Evolutionary conservation across 2,888 invertebrate genomes (phyloP), one percentile per base, ranked within the genome.

Genomic region (Caenorhabditis uteleia): DNA sequence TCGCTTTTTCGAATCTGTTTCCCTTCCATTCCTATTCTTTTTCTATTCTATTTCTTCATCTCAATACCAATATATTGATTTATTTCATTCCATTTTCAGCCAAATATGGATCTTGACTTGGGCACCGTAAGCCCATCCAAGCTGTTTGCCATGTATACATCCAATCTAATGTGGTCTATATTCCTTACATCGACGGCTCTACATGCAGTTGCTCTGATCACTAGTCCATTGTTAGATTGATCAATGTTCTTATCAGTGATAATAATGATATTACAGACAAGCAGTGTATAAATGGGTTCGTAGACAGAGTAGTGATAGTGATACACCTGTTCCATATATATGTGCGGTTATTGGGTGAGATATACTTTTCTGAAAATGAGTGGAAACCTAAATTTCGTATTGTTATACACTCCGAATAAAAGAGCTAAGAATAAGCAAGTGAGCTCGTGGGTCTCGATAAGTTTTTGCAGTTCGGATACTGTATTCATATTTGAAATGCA

Each of bases 251-350:
- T 26, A 26, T 45, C 3, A 16, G 44, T 23, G 18, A 45, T 16
- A 18, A 12, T 40, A 8, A 21, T 36, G 10, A 10, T 33, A 4
- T 70, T 80, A 56, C 66, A 81, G 81, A 14, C 82, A 82, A 67
- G 82, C 82, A 14, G 81, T 82, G 14, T 73, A 71, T 59, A 82
- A 82, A 67, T 82, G 82, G 82, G 67, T 77, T 43, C 55, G 78
- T 33, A 47, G 82, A 33, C 68, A 74, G 44, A 70, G 72, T 51
- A 75, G 75, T 27, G 80, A 81, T 61, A 71, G 74, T 23, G 81
- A 81, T 54, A 79, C 81, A 1, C 67, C 74, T 4, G 54, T 81
- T 6, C 81, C 81, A 3, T 81, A 81, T 44, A 53, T 79, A n/a
- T 78, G 75, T 67, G 77, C 73, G 8, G 67, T 75, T 8, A 66